Evolutionary conservation across 2,797 vertebrate genomes (phyloP).

Genomic region (Harpagifer antarcticus): DNA sequence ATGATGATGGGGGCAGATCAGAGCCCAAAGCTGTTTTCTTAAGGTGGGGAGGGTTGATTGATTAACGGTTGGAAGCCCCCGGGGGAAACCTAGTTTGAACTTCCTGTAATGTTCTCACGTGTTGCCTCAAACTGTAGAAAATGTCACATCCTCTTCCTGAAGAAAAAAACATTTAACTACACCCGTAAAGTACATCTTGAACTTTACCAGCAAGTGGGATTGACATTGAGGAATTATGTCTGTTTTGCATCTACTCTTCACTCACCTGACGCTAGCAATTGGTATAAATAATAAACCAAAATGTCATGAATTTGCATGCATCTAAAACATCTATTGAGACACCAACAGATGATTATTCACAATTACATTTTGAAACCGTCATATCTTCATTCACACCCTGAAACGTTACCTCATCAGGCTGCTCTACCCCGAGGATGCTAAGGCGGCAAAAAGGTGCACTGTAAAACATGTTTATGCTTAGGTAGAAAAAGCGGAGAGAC

Average conservation of each 20-base stretch:
- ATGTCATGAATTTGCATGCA: not conserved
- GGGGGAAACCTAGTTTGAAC: slow-evolving; percentile 57
- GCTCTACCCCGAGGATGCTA: slow-evolving; percentile 49
- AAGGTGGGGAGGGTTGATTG: slow-evolving; percentile 68
- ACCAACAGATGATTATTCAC: slow-evolving; percentile 1
- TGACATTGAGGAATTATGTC: not conserved
- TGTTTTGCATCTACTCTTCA: not conserved
- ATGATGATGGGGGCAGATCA: slow-evolving; percentile 73
- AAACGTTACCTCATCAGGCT: slow-evolving; percentile 14
- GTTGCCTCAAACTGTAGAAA: slow-evolving; percentile 38
- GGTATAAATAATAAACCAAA: not conserved
- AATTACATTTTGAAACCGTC: slow-evolving; percentile 1
- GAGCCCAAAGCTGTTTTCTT: slow-evolving; percentile 62
- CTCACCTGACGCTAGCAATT: not conserved
- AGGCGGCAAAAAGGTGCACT: slow-evolving; percentile 43
- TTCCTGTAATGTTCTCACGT: slow-evolving; percentile 63
- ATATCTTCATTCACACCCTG: slow-evolving; percentile 38
- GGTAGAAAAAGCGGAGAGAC: slow-evolving; percentile 27
- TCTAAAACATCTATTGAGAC: not conserved
- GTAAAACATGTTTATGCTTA: slow-evolving; percentile 44
- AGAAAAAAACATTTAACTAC: not conserved
- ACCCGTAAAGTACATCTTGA: not conserved
- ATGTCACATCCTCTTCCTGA: not conserved
- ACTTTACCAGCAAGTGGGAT: not conserved
- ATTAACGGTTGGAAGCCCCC: slow-evolving; percentile 62